Evolutionary conservation across 2,797 vertebrate species (phyloP).

Genomic region (Pangasius djambal): DNA sequence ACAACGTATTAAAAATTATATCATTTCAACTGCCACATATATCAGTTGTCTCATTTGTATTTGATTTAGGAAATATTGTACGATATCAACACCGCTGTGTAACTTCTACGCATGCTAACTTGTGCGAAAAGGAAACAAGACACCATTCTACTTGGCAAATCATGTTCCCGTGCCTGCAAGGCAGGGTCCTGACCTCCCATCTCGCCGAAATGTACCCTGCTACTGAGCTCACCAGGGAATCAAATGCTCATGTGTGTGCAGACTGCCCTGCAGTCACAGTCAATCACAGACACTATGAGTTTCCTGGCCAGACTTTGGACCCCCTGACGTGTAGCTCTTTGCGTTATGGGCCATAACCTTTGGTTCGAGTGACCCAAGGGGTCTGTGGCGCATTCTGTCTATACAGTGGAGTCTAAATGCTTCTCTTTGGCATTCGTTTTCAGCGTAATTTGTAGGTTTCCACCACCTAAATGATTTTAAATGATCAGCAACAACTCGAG

Average conservation of each 20-base stretch:
- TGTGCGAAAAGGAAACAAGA: constrained; percentile 42
- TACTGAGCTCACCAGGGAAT: constrained; percentile 37
- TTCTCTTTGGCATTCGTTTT: not conserved
- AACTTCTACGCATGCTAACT: constrained; percentile 6
- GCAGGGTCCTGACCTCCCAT: constrained; percentile 48
- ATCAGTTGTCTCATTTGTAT: not conserved
- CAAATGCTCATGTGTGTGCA: constrained; percentile 38
- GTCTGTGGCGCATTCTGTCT: not conserved
- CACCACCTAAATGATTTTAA: not conserved
- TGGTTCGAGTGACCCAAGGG: constrained; percentile 19
- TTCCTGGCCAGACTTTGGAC: constrained; percentile 32
- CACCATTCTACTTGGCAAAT: constrained; percentile 38
- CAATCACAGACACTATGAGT: constrained; percentile 23
- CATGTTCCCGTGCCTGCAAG: constrained; percentile 52
- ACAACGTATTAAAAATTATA: not conserved
- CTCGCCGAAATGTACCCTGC: constrained; percentile 43
- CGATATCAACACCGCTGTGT: not conserved
- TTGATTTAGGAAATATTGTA: not conserved
- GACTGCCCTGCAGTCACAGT: constrained; percentile 38
- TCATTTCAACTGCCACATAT: not conserved
- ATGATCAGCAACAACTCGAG: no score
- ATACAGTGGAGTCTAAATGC: not conserved
- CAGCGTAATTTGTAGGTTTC: not conserved
- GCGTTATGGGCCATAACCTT: constrained; percentile 21
- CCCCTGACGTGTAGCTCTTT: constrained; percentile 2